These are phyloP conservation scores for Pluvialis apricaria DNA, from an alignment of 2,113 vertebrate genomes.

Conservation along the genomic window DNA sequence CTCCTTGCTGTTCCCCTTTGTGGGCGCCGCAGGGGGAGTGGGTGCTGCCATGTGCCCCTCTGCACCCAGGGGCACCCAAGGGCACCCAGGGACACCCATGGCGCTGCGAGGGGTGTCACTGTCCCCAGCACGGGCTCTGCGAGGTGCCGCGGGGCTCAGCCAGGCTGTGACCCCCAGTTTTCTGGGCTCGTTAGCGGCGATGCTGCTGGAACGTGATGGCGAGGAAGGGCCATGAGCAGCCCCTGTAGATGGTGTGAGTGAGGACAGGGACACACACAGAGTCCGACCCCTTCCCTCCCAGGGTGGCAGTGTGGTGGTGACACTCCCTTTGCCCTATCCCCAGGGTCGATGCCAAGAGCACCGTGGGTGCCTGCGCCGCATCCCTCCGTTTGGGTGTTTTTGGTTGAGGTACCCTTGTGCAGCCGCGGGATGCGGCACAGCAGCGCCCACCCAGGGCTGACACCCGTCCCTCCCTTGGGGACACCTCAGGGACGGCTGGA, in stretches of 20 bases:
- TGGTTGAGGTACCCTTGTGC: not conserved
- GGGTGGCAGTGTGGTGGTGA: not conserved
- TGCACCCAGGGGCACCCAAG: not conserved
- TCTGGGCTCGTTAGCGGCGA: rapidly evolving
- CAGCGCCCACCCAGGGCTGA: rapidly evolving
- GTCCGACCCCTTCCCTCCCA: rapidly evolving
- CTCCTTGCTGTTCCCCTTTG: not conserved
- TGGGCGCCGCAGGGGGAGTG: not conserved
- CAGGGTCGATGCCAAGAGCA: not conserved
- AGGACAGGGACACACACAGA: not conserved
- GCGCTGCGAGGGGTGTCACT: rapidly evolving
- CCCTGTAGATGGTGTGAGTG: not conserved
- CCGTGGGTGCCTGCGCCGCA: rapidly evolving
- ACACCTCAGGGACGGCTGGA: rapidly evolving
- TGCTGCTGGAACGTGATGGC: not conserved
- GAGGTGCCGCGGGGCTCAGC: not conserved
- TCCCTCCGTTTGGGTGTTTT: not conserved
- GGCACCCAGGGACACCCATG: not conserved
- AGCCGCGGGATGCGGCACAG: rapidly evolving
- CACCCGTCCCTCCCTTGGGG: not conserved
- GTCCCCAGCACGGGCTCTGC: rapidly evolving
- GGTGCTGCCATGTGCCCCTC: not conserved
- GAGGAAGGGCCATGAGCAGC: not conserved
- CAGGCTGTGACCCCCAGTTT: not conserved
- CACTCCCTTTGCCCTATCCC: not conserved